Conservation (phyloP, 2,113 vertebrate genomes). For the Hylia prasina region DNA sequence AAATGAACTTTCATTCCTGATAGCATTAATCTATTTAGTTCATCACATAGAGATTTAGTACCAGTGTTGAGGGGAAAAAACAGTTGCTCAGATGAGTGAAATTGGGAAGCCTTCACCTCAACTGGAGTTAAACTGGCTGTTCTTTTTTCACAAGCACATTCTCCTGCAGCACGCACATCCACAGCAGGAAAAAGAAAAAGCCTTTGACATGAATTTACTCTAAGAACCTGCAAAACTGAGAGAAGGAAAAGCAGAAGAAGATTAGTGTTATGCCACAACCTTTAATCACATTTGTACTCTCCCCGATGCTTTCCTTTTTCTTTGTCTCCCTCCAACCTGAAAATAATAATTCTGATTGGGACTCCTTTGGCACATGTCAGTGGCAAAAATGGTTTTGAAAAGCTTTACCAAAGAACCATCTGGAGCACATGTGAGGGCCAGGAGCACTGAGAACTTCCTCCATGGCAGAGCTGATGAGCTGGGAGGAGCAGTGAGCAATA, state of each 20-base stretch:
- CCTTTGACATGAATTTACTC: background rate
- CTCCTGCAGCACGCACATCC: background rate
- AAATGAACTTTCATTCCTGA: background rate
- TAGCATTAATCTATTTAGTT: background rate
- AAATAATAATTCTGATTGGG: background rate
- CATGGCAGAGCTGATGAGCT: background rate
- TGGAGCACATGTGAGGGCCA: background rate
- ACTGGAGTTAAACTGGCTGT: background rate
- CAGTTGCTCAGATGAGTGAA: background rate
- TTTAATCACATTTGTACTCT: background rate
- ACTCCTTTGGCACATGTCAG: background rate
- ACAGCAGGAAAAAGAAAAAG: background rate
- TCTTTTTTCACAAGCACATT: background rate
- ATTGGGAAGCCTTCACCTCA: background rate
- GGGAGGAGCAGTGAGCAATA: background rate
- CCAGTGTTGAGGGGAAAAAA: accelerated
- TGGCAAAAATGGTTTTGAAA: background rate
- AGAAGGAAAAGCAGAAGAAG: background rate
- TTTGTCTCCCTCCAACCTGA: background rate
- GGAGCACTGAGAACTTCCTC: background rate
- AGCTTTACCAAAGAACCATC: slow-evolving; percentile 15
- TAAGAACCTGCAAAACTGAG: background rate
- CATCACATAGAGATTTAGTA: background rate
- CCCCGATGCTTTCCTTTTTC: background rate
- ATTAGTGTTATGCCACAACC: background rate